Base-by-base conservation (phyloP, 2,113 vertebrate genomes). In the Hypomesus transpacificus region DNA sequence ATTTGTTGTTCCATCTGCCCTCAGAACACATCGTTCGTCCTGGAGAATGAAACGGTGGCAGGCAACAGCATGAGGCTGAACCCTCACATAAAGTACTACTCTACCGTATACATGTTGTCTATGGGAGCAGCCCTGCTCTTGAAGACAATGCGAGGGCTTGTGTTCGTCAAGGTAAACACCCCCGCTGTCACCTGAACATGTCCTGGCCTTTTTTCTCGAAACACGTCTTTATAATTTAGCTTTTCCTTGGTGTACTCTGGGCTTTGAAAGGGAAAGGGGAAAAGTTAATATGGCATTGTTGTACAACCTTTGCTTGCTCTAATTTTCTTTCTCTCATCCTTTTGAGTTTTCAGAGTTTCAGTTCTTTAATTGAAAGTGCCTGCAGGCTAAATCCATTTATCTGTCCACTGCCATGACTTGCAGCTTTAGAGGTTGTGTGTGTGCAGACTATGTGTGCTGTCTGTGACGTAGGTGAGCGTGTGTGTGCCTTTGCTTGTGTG, bases 61-160 rank as follows among this genome's bases (percentile, higher is more conserved):
- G 83, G 84, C 72, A 82, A 85, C 84, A 93, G 91, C 84, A 93
- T 94, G 92, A 88, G 86, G 54, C 89, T 92, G 52, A 93, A 94
- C 82, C 93, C 92, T 24, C 74, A 94, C 75, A 75, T 89, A 54
- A 86, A 82, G 66, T 93, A 89, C 83, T 93, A 94, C 82, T 91
- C 86, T 22, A 84, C 77, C 24, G 84, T 94, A 66, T 94, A 94
- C 65, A 64, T 89, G 14, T 50, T 80, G 17, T 92, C 92, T 75
- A 90, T 93, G 92, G 91, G 79, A 67, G 90, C 78, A 24, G 80
- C 84, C 13, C 77, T 94, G 1, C 24, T 92, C 22, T 86, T 94
- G 79, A 94, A 93, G 88, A 91, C 90, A 0, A 14, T 91, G 22
- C 86, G 92, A 75, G 92, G 92, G 3, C 76, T 92, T 50, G 87